Base-by-base conservation (phyloP, 2,888 invertebrate species). In the Noctua comes region DNA sequence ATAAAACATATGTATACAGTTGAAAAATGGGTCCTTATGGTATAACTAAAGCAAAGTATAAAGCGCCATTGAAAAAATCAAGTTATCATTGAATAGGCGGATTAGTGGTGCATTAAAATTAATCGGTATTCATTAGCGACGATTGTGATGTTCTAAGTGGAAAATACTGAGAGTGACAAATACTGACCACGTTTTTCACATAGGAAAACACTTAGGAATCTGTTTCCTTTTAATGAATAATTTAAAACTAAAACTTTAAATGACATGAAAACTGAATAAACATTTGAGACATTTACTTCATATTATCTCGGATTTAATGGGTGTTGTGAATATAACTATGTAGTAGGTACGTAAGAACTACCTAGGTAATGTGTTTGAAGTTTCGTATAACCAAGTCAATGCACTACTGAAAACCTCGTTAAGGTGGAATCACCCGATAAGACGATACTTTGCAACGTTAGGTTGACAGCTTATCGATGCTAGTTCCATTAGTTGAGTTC, bases 331-430 rank as follows among this genome's bases (percentile, higher is more conserved):
- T 24, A 46, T 7, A 3, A 31, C 1, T 6, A 11, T 18, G n/a
- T 11, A 2, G 40, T 46, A 40, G 40, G 18, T 66, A 40, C 24
- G 13, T 62, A 48, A 7, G 7, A 11, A 68, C 18, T 18, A n/a
- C n/a, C n/a, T n/a, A 31, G 24, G 2, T 73, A 76, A 24, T 65
- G 59, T 57, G 51, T 46, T n/a, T 71, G 46, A 62, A 57, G 68
- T 64, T 80, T 83, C 46, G 21, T 57, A 51, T 72, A 48, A 59
- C 31, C 70, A 51, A 57, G 64, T 51, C 65, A 69, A 69, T 80
- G 64, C 62, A 72, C 57, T 65, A 71, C n/a, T 73, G 62, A 62
- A 81, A 85, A 73, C 57, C 82, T 85, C 76, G 73, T 85, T 81
- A 85, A 64, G 66, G 66, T 64, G 31, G 31, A 62, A 64, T 70